Evolutionary conservation across 1,140 invertebrate genomes (phyloP).

Genomic region (Palaemon carinicauda): DNA sequence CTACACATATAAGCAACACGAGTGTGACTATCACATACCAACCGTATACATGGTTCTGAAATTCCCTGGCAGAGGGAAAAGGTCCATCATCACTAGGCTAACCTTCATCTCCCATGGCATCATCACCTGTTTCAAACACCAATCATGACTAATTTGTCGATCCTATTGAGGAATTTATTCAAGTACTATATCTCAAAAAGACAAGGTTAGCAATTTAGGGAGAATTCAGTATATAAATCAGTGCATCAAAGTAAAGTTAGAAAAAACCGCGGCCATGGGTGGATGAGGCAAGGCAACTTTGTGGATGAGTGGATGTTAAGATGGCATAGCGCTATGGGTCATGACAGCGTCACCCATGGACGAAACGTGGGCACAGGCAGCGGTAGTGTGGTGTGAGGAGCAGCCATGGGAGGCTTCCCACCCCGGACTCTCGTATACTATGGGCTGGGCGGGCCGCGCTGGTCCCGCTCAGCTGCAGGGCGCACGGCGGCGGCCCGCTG

Average conservation of each 20-base stretch:
- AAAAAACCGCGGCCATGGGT: slow-evolving; percentile 33
- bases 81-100: slow-evolving; percentile 12
- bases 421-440: slow-evolving; percentile 55
- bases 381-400: slow-evolving; percentile 52
- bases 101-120: slow-evolving; percentile 29
- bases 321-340: slow-evolving; percentile 52
- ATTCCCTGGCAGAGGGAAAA: slow-evolving; percentile 45
- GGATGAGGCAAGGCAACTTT: slow-evolving; percentile 15
- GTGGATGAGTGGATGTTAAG: slow-evolving; percentile 34
- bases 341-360: slow-evolving; percentile 49
- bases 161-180: not conserved
- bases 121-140: slow-evolving; percentile 20
- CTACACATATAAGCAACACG: slow-evolving; percentile 59
- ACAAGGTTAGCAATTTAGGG: too few species aligned
- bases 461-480: slow-evolving; percentile 46
- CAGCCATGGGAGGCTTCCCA: slow-evolving; percentile 32
- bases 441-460: slow-evolving; percentile 52
- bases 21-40: slow-evolving; percentile 60
- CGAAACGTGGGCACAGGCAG: slow-evolving; percentile 32
- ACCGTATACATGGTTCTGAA: slow-evolving; percentile 60
- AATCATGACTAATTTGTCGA: not conserved
- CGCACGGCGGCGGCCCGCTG: slow-evolving; percentile 46
- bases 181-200: too few species aligned
- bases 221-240: slow-evolving; percentile 38
- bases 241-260: slow-evolving; percentile 29